Percentiles rank a stretch among this genome's conserved stretches.
Conservation (phyloP, 2,113 vertebrate genomes). For the Bombycilla garrulus region DNA sequence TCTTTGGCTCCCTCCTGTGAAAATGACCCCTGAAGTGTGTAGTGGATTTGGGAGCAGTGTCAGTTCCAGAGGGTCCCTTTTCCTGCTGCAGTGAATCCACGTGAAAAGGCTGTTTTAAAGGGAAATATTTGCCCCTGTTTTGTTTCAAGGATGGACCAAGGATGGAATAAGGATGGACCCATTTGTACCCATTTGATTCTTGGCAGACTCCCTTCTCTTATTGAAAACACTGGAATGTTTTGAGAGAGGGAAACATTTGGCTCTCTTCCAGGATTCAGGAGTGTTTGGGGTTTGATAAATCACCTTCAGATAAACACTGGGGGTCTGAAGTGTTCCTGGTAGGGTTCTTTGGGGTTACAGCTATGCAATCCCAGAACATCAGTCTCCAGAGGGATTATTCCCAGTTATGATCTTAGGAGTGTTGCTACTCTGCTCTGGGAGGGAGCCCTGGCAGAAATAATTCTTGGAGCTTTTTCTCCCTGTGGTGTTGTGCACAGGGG, state of each 20-base stretch:
- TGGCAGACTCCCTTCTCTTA: background rate
- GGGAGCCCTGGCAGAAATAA: background rate
- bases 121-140: background rate
- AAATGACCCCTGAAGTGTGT: background rate
- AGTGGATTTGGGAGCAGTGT: background rate
- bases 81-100: background rate
- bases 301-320: background rate
- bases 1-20: background rate
- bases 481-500: background rate
- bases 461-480: background rate
- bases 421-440: background rate
- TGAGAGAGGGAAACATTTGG: background rate
- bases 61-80: background rate
- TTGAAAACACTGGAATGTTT: background rate
- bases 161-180: background rate
- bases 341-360: background rate
- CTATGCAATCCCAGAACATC: background rate
- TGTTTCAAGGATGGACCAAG: background rate
- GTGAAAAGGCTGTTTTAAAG: background rate
- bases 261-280: background rate
- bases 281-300: background rate
- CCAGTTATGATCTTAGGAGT: background rate
- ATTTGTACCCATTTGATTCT: background rate
- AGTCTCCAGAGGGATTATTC: background rate
- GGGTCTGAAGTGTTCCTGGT: background rate